A percentile compares a stretch with the other conserved stretches of the same genome.
Conservation (phyloP, 2,113 vertebrate species). For the Mus musculus region GRCm39 chr2:115459501-115460000, state of each 20-base stretch:
- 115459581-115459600: not conserved
- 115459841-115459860: not conserved
- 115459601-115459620: not conserved
- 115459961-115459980: not conserved
- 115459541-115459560: not conserved
- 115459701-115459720: not conserved
- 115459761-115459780: not conserved
- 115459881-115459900: conserved; percentile 23
- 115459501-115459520: not conserved
- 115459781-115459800: not conserved
- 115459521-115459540: not conserved
- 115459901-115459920: not conserved
- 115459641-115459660: not conserved
- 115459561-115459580: not conserved
- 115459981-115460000: conserved; percentile 17
- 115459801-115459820: conserved; percentile 12
- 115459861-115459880: not conserved
- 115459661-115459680: not conserved
- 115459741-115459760: conserved; percentile 16
- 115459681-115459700: not conserved
- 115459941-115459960: not conserved
- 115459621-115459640: not conserved
- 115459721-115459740: conserved; percentile 21
- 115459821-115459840: conserved; percentile 16
- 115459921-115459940: not conserved